A percentile compares a stretch with the other conserved stretches of the same genome.
Evolutionary conservation across 2,113 vertebrate species (phyloP).

Genomic region (Neoarius graeffei): DNA sequence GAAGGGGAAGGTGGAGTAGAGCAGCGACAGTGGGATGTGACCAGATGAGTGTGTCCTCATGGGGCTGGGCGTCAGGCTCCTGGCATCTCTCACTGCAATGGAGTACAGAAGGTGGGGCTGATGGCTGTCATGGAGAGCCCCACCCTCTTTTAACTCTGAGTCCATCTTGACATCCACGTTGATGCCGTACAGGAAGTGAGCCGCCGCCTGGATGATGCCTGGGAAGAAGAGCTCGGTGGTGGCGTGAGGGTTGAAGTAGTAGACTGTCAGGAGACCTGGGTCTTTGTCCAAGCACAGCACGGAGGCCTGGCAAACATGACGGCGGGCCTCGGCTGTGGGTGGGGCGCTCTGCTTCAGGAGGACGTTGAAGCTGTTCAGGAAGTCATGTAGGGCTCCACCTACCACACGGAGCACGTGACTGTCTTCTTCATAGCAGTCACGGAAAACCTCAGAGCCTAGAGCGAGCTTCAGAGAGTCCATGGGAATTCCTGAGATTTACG

Average conservation of each 20-base stretch:
- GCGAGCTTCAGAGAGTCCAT: slow-evolving; percentile 79
- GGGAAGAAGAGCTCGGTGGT: slow-evolving; percentile 88
- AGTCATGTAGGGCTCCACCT: slow-evolving; percentile 94
- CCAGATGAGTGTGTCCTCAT: slow-evolving; percentile 86
- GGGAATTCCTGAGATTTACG: slow-evolving; percentile 74
- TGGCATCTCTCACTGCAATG: slow-evolving; percentile 81
- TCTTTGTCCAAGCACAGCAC: slow-evolving; percentile 96
- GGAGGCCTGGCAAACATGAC: slow-evolving; percentile 83
- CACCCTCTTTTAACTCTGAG: slow-evolving; percentile 76
- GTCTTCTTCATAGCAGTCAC: slow-evolving; percentile 93
- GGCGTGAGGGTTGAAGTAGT: slow-evolving; percentile 89
- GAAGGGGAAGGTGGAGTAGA: slow-evolving; percentile 96
- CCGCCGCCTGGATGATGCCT: slow-evolving; percentile 91
- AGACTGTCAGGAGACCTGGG: slow-evolving; percentile 86
- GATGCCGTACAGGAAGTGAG: slow-evolving; percentile 82
- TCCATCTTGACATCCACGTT: slow-evolving; percentile 84
- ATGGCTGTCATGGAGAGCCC: slow-evolving; percentile 80
- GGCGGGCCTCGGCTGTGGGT: slow-evolving; percentile 59
- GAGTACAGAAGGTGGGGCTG: slow-evolving; percentile 90
- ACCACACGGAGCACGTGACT: slow-evolving; percentile 89
- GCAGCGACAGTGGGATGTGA: slow-evolving; percentile 86
- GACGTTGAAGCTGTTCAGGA: slow-evolving; percentile 96
- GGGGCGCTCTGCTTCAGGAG: slow-evolving; percentile 86
- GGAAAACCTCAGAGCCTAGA: slow-evolving; percentile 91
- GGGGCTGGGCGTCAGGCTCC: slow-evolving; percentile 82